Conservation (phyloP, 2,797 vertebrate genomes). For the Basileuterus tristriatus region DNA sequence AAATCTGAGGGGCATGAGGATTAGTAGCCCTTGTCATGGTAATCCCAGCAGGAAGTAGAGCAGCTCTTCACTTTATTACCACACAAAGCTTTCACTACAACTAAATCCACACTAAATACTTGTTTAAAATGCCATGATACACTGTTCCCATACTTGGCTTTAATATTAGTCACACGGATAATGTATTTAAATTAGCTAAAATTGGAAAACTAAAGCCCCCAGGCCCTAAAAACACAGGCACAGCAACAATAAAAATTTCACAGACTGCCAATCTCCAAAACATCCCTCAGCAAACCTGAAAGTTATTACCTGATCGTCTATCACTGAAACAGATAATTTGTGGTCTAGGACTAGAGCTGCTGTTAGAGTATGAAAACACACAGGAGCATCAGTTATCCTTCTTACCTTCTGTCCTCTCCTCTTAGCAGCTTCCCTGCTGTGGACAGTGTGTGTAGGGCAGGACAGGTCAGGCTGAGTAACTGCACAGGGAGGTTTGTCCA, state of each 20-base stretch:
- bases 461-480: neutral
- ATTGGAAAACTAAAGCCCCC: neutral
- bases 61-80: neutral
- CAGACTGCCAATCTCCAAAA: neutral
- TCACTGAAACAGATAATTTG: neutral
- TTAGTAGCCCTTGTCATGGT: neutral
- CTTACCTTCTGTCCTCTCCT: neutral
- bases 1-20: neutral
- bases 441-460: neutral
- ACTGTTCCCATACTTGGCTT: neutral
- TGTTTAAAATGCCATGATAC: neutral
- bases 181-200: conserved; percentile 9
- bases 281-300: neutral
- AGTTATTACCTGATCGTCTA: neutral
- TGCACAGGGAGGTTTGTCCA: neutral
- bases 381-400: neutral
- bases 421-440: neutral
- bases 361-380: neutral
- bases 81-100: neutral
- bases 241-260: neutral
- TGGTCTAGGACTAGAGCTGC: neutral
- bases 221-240: neutral
- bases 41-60: conserved; percentile 18
- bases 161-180: neutral
- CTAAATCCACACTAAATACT: neutral